Evolutionary conservation across 1,140 invertebrate species (phyloP).

Genomic region (Pogonognathellus flavescens): DNA sequence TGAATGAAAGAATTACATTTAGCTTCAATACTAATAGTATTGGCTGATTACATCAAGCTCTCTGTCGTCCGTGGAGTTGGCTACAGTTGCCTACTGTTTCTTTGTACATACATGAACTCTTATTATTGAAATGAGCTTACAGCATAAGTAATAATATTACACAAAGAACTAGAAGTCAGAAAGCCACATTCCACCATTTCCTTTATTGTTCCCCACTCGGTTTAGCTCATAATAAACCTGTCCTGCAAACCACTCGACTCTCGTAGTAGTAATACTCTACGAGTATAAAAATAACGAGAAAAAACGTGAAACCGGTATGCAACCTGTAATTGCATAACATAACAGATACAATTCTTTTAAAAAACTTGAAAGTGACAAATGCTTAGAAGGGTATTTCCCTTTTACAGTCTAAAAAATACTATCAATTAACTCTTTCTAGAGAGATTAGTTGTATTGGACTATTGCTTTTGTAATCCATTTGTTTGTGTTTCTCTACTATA

Average conservation of each 20-base stretch:
- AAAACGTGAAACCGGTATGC: conserved; percentile 45
- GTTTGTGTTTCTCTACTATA: not conserved
- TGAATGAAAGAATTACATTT: conserved; percentile 10
- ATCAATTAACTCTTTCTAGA: not conserved
- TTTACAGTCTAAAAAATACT: conserved; percentile 26
- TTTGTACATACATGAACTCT: no score
- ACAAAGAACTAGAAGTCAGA: conserved; percentile 39
- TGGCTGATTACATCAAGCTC: not conserved
- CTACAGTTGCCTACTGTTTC: no score
- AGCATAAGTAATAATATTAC: no score
- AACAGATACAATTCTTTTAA: conserved; percentile 1
- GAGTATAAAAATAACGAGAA: conserved; percentile 39
- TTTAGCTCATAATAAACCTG: conserved; percentile 35
- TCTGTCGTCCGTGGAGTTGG: no score
- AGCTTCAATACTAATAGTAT: not conserved
- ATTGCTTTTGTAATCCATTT: conserved; percentile 15
- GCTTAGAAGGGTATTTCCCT: conserved; percentile 14
- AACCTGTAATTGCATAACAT: conserved; percentile 33
- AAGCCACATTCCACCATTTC: conserved; percentile 35
- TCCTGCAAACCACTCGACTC: conserved; percentile 4
- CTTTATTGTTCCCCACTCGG: conserved; percentile 33
- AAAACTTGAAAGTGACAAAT: conserved; percentile 45
- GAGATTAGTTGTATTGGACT: not conserved
- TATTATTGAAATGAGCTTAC: no score
- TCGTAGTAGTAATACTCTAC: no score